Conservation (phyloP, 2,113 vertebrate genomes). For the Pao palembangensis region DNA sequence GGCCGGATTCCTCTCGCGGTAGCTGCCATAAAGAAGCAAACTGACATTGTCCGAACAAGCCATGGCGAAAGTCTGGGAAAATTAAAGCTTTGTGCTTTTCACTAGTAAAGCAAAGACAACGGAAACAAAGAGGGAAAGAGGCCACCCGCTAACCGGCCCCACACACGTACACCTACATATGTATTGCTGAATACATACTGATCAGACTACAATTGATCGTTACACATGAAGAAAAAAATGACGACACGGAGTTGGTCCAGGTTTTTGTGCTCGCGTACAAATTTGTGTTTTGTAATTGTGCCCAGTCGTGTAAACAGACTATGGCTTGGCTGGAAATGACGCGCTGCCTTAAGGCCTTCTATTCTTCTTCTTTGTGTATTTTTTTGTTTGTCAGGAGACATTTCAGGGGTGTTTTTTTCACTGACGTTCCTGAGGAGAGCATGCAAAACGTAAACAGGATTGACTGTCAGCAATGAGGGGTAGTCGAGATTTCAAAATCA, state of each 20-base stretch:
- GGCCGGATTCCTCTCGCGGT: conserved; percentile 70
- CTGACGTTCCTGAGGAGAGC: conserved; percentile 76
- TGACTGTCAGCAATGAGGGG: conserved; percentile 71
- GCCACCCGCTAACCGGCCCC: conserved; percentile 62
- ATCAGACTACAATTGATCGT: conserved; percentile 66
- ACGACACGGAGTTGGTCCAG: conserved; percentile 73
- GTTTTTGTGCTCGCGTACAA: conserved; percentile 65
- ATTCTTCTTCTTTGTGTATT: conserved; percentile 32
- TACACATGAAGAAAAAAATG: conserved; percentile 59
- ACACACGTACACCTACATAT: conserved; percentile 67
- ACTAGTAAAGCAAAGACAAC: conserved; percentile 69
- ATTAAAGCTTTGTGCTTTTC: conserved; percentile 75
- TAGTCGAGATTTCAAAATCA: conserved; percentile 65
- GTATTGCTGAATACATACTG: conserved; percentile 76
- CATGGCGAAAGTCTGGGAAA: conserved; percentile 68
- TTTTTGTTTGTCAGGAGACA: conserved; percentile 63
- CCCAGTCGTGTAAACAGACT: conserved; percentile 70
- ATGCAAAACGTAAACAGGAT: conserved; percentile 77
- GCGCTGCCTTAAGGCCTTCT: conserved; percentile 70
- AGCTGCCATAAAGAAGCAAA: conserved; percentile 77
- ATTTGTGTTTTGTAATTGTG: conserved; percentile 55
- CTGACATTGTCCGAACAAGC: conserved; percentile 69
- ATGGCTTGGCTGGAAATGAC: conserved; percentile 55
- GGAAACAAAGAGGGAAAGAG: conserved; percentile 62
- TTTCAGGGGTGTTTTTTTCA: conserved; percentile 55